Percentiles rank a stretch among this genome's conserved stretches.
These are phyloP conservation scores for Megamerina dolium DNA, from an alignment of 2,888 invertebrate species.

Conservation along the genomic window DNA sequence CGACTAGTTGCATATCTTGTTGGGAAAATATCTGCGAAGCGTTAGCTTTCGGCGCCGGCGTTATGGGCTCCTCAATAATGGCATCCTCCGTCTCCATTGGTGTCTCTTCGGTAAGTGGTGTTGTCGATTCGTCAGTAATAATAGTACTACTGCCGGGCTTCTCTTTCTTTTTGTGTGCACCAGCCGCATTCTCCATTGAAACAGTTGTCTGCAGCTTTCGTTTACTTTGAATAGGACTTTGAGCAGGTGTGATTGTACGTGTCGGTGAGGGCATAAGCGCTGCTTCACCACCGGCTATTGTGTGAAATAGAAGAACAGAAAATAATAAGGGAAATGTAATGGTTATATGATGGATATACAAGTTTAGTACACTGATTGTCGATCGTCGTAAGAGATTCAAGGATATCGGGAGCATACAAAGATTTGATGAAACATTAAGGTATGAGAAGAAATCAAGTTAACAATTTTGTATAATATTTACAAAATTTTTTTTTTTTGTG, in stretches of 20 bases:
- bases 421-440: too few relatives aligned
- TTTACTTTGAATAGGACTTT: slow-evolving; percentile 58
- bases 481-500: too few relatives aligned
- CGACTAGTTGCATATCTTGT: slow-evolving; percentile 39
- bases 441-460: too few relatives aligned
- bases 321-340: slow-evolving; percentile 13
- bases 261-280: slow-evolving; percentile 58
- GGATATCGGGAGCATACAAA: slow-evolving; percentile 6
- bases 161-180: slow-evolving; percentile 60
- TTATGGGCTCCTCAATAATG: slow-evolving; percentile 22
- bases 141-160: slow-evolving; percentile 45
- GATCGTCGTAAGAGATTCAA: slow-evolving; percentile 8
- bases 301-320: too few relatives aligned
- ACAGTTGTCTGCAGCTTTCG: slow-evolving; percentile 71
- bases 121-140: slow-evolving; percentile 25
- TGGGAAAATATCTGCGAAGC: slow-evolving; percentile 27
- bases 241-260: slow-evolving; percentile 53
- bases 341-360: slow-evolving; percentile 31
- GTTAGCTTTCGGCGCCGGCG: slow-evolving; percentile 7
- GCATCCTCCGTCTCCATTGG: slow-evolving; percentile 38
- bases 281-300: slow-evolving; percentile 50
- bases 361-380: slow-evolving; percentile 34
- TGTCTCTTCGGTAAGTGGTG: slow-evolving; percentile 15
- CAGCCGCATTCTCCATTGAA: slow-evolving; percentile 60
- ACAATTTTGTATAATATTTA: too few relatives aligned